Base-by-base conservation (phyloP, 2,888 invertebrate genomes). In the Amblyjoppa proteus region DNA sequence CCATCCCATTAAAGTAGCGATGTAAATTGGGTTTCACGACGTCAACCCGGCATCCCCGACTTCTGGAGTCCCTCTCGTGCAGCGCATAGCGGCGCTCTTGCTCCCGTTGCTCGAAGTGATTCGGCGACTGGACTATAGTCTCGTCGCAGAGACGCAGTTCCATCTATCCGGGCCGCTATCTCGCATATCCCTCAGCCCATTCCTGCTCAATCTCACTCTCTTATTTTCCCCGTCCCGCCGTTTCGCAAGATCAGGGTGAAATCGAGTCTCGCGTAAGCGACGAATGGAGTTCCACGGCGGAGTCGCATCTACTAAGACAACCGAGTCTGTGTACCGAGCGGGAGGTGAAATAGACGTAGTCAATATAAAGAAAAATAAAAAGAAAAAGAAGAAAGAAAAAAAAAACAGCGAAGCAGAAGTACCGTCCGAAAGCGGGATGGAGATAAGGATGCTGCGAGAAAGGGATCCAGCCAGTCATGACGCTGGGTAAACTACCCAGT, bases 11-110 rank as follows among this genome's bases (percentile, higher is more conserved):
- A 58, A 81, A 81, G 77, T 77, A 78, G 20, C 81, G 34, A 74
- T 81, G 78, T 85, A 82, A 85, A 85, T 78, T 85, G 78, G 74
- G 68, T 77, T 58, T 61, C 61, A 38, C 45, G 69, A 66, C 84
- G 79, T 75, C 64, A 71, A 80, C 75, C 45, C 25, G 64, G 49
- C 64, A 66, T 61, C 56, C 49, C 13, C 34, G 28, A 45, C 49
- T 64, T 68, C 49, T 64, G 25, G 64, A 45, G 45, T 64, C 31
- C 68, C 41, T 58, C 69, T 38, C 20, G 16, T 28, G 45, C 73
- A 41, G 73, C 64, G 6, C 38, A 49, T 4, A 16, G 45, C 51
- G 51, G 13, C 49, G 71, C 80, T 49, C 71, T 73, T 56, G 38
- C 53, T 34, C 56, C 28, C 73, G n/a, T n/a, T n/a, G 71, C 68